Conservation (phyloP, 2,888 invertebrate species). For the Leptura quadrifasciata region DNA sequence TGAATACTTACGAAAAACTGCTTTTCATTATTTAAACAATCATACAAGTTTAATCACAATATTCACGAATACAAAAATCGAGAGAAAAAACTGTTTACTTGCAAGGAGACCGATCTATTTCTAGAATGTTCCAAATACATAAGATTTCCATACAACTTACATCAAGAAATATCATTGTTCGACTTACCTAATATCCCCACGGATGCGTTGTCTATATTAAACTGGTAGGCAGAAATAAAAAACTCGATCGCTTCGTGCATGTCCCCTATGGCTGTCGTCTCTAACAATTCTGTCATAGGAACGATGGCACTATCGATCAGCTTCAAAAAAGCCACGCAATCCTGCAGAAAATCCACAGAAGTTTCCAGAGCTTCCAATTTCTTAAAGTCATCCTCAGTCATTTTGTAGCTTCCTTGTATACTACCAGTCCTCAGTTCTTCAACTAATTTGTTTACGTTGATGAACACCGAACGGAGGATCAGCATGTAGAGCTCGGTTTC, state of each 20-base stretch:
- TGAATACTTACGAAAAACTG: too few species aligned
- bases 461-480: constrained; percentile 46
- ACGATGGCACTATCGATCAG: constrained; percentile 75
- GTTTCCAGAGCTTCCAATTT: constrained; percentile 72
- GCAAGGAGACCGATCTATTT: too few species aligned
- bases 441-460: constrained; percentile 41
- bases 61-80: too few species aligned
- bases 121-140: too few species aligned
- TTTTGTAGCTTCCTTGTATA: constrained; percentile 24
- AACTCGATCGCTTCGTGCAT: constrained; percentile 93
- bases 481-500: constrained; percentile 45
- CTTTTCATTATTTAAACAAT: too few species aligned
- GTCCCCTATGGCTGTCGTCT: constrained; percentile 85
- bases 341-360: constrained; percentile 84
- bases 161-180: background rate
- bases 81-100: too few species aligned
- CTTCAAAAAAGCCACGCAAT: constrained; percentile 65
- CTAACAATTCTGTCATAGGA: constrained; percentile 83
- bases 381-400: constrained; percentile 65
- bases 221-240: constrained; percentile 87
- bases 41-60: too few species aligned
- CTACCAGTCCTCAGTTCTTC: constrained; percentile 40
- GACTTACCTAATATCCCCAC: constrained; percentile 77
- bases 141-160: constrained; percentile 15
- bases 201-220: constrained; percentile 84